Percentiles rank a stretch among this genome's conserved stretches.
phyloP scores from a whole-genome alignment of 2,888 invertebrate species.

The Drosophila lutescens region DNA sequence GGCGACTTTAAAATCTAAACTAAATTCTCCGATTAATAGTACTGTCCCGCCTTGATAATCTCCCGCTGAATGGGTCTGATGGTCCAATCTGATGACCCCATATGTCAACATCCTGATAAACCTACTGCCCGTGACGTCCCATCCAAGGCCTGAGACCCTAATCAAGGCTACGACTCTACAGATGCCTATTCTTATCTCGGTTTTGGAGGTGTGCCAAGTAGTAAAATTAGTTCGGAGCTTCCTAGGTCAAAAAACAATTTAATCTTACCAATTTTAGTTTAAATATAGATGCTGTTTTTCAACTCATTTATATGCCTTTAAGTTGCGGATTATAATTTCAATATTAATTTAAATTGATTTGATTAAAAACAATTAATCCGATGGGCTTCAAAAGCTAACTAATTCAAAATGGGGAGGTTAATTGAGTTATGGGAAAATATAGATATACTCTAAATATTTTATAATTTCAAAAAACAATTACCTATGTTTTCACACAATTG shows the following conservation, averaged over 20 bases:
- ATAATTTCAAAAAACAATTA: no score
- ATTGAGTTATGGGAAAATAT: no score
- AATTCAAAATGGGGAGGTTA: not conserved
- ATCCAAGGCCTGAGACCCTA: constrained; percentile 20
- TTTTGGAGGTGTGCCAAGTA: constrained; percentile 25
- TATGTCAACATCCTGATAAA: constrained; percentile 44
- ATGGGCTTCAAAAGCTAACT: not conserved
- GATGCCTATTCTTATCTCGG: constrained; percentile 19
- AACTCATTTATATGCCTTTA: not conserved
- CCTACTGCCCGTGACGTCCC: constrained; percentile 18
- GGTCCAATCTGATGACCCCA: constrained; percentile 22
- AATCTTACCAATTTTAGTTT: constrained; percentile 10
- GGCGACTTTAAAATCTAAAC: constrained; percentile 17
- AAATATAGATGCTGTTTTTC: constrained; percentile 1
- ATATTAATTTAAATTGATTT: not conserved
- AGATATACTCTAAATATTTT: no score
- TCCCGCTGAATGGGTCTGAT: constrained; percentile 11
- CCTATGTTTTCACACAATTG: no score
- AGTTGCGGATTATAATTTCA: not conserved
- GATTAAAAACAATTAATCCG: no score
- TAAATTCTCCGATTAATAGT: constrained; percentile 10
- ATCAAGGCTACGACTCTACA: constrained; percentile 13
- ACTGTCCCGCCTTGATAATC: constrained; percentile 20
- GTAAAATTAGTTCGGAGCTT: constrained; percentile 22
- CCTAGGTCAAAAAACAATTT: constrained; percentile 26